Percentiles rank a stretch among this genome's conserved stretches.
These are phyloP conservation scores for Chitala chitala DNA, from an alignment of 2,113 vertebrate genomes.

Conservation along the genomic window DNA sequence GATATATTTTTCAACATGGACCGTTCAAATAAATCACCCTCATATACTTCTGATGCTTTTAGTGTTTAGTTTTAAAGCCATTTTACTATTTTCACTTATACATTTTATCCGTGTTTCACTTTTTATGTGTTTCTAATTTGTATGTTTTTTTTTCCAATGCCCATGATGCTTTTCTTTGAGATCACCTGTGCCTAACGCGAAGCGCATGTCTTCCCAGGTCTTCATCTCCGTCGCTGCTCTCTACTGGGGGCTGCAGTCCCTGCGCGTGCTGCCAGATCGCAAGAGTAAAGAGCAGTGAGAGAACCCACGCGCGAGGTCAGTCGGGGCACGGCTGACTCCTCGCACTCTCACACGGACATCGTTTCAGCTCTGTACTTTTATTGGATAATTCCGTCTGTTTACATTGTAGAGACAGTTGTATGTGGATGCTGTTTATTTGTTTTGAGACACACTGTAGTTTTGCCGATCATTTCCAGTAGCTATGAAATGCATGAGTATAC, in stretches of 20 bases:
- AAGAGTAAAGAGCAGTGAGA: conserved; percentile 59
- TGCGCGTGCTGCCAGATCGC: conserved; percentile 49
- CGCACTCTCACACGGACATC: no score
- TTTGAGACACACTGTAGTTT: not conserved
- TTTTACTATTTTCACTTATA: not conserved
- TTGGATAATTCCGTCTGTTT: no score
- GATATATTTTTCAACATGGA: no score
- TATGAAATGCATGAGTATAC: no score
- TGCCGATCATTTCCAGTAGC: not conserved
- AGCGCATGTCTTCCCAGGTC: conserved; percentile 56
- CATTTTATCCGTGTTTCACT: conserved; percentile 18
- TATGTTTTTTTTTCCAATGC: not conserved
- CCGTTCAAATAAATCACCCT: no score
- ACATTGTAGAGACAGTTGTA: no score
- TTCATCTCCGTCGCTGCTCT: conserved; percentile 72
- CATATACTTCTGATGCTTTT: no score
- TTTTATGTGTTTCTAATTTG: not conserved
- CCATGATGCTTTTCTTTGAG: not conserved
- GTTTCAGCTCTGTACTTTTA: no score
- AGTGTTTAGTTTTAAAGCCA: no score
- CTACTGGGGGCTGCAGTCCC: conserved; percentile 71
- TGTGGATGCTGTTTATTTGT: not conserved
- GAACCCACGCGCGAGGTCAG: not conserved
- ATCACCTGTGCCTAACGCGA: not conserved
- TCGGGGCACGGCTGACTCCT: not conserved